Conservation (phyloP, 2,888 invertebrate genomes). For the Eulithis prunata region DNA sequence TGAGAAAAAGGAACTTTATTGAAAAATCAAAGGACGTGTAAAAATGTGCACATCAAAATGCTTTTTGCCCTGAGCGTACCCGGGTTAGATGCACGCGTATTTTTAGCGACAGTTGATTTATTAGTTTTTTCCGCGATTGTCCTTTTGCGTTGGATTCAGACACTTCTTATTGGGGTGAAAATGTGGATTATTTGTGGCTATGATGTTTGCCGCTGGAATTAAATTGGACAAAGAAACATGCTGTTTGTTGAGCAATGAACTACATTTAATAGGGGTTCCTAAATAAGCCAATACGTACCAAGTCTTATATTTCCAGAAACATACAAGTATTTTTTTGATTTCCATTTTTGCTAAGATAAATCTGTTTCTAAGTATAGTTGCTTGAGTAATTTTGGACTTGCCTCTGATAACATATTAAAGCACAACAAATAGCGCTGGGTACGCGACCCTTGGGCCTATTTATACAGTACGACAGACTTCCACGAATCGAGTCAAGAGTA, state of each 20-base stretch:
- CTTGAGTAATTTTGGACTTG: no score
- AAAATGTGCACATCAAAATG: not conserved
- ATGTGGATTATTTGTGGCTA: conserved; percentile 5
- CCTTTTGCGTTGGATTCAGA: conserved; percentile 38
- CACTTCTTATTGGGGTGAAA: conserved; percentile 19
- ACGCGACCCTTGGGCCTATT: conserved; percentile 44
- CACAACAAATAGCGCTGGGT: conserved; percentile 7
- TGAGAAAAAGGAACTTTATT: no score
- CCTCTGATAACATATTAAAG: not conserved
- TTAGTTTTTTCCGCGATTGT: conserved; percentile 30
- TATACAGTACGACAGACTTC: conserved; percentile 56
- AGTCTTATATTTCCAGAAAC: no score
- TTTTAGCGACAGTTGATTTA: conserved; percentile 27
- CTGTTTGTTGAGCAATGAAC: not conserved
- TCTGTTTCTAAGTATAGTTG: no score
- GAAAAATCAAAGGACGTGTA: not conserved
- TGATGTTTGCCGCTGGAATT: conserved; percentile 12
- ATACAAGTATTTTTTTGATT: no score
- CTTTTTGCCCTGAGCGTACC: conserved; percentile 2
- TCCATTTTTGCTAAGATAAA: no score
- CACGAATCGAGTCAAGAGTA: conserved; percentile 49
- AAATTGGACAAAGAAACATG: conserved; percentile 16
- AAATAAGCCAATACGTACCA: no score
- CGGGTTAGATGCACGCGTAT: conserved; percentile 31
- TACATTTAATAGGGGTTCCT: not conserved